These are phyloP conservation scores for Chunga burmeisteri DNA, from an alignment of 2,113 vertebrate genomes.

Conservation along the genomic window DNA sequence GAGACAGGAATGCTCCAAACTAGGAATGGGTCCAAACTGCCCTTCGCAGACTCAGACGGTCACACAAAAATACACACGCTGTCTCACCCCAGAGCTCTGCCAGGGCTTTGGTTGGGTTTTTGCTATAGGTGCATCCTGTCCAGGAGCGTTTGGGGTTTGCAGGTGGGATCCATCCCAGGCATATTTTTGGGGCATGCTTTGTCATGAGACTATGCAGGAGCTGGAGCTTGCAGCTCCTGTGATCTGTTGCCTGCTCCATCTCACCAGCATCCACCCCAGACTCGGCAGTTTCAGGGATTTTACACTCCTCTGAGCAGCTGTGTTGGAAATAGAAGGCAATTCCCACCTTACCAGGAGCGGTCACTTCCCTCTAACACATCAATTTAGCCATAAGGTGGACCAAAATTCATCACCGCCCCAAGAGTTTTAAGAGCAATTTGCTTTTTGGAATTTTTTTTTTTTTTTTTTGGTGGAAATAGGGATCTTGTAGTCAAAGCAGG, in stretches of 20 bases:
- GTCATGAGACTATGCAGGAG: not conserved
- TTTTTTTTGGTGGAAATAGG: not conserved
- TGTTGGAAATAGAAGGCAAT: not conserved
- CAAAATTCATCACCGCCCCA: rapidly evolving
- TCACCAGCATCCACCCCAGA: not conserved
- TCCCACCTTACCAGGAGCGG: not conserved
- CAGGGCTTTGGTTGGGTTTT: not conserved
- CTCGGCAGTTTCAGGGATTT: not conserved
- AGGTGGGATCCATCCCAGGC: not conserved
- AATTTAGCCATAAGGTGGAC: not conserved
- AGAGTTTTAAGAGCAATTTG: not conserved
- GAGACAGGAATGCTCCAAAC: conserved; percentile 31
- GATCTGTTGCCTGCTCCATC: not conserved
- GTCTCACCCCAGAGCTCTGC: not conserved
- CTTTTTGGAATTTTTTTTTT: not conserved
- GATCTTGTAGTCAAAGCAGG: not conserved
- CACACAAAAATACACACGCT: not conserved
- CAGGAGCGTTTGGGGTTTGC: not conserved
- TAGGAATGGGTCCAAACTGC: not conserved
- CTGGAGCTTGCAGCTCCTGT: not conserved
- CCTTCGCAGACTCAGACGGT: not conserved
- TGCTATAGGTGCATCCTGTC: not conserved
- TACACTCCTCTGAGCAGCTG: not conserved
- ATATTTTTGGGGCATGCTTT: not conserved
- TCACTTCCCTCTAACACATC: not conserved